Percentiles rank a stretch among this genome's conserved stretches.
These are phyloP conservation scores for Olivierus martensii DNA, from an alignment of 1,140 invertebrate genomes.

Conservation along the genomic window DNA sequence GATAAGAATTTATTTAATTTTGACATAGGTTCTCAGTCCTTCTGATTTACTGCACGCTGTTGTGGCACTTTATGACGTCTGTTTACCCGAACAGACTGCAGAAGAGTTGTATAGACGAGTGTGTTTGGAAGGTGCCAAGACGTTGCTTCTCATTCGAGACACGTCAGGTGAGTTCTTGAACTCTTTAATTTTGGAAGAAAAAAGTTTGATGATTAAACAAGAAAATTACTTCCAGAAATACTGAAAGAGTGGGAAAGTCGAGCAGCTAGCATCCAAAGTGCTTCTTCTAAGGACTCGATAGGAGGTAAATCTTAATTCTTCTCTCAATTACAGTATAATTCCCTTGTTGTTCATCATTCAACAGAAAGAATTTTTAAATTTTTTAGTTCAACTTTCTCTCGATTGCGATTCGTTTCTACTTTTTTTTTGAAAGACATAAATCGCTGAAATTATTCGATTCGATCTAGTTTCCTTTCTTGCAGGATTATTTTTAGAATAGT, in stretches of 20 bases:
- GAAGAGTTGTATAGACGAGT: constrained; percentile 30
- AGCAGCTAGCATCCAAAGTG: too few relatives aligned
- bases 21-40: background rate
- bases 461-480: too few relatives aligned
- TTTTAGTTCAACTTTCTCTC: too few relatives aligned
- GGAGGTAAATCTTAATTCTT: constrained; percentile 13
- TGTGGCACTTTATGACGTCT: constrained; percentile 31
- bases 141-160: constrained; percentile 30
- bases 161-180: constrained; percentile 24
- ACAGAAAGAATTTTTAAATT: too few relatives aligned
- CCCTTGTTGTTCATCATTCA: too few relatives aligned
- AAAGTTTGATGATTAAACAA: too few relatives aligned
- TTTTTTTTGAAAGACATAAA: background rate
- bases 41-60: constrained; percentile 32
- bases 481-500: too few relatives aligned
- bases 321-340: too few relatives aligned
- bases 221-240: constrained; percentile 10
- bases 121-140: constrained; percentile 31
- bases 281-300: background rate
- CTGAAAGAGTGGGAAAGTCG: constrained; percentile 15
- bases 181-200: too few relatives aligned
- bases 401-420: too few relatives aligned
- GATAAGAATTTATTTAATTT: background rate
- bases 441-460: too few relatives aligned
- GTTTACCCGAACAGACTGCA: constrained; percentile 29